A percentile compares a stretch with the other conserved stretches of the same genome.
Evolutionary conservation across 2,113 vertebrate genomes (phyloP).

Genomic region (Thalassarche chlororhynchos): DNA sequence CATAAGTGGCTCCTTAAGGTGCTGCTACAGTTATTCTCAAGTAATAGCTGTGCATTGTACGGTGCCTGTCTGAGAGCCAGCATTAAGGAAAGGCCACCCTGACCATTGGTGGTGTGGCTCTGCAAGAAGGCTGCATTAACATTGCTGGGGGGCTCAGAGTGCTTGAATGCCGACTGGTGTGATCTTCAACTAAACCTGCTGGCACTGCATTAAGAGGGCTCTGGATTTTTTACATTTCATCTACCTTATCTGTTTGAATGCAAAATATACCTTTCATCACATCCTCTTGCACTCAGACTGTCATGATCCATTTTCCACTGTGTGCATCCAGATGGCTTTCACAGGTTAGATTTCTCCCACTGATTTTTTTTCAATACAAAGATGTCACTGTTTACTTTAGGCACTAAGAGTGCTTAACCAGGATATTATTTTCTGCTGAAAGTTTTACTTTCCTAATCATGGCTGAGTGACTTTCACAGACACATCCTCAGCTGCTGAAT

Average conservation of each 20-base stretch:
- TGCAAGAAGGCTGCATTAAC: background rate
- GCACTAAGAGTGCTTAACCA: background rate
- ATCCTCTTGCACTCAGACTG: background rate
- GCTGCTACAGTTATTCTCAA: background rate
- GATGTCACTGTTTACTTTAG: background rate
- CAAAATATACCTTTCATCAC: background rate
- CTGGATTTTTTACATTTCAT: background rate
- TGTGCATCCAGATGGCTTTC: conserved; percentile 27
- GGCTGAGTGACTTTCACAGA: conserved; percentile 8
- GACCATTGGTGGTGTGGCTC: background rate
- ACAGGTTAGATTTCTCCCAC: conserved; percentile 5
- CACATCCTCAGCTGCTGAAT: background rate
- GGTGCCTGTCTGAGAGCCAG: background rate
- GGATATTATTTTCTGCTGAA: conserved; percentile 13
- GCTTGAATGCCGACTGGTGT: background rate
- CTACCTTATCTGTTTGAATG: background rate
- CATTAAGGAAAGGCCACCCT: background rate
- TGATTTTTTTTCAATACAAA: background rate
- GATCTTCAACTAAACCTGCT: background rate
- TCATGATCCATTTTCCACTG: conserved; percentile 7
- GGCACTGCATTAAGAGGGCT: background rate
- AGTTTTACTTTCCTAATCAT: background rate
- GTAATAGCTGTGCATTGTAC: background rate
- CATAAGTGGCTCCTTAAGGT: background rate
- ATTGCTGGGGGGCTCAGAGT: background rate